phyloP scores from a whole-genome alignment of 1,140 invertebrate species.

The Metopolophium dirhodum region DNA sequence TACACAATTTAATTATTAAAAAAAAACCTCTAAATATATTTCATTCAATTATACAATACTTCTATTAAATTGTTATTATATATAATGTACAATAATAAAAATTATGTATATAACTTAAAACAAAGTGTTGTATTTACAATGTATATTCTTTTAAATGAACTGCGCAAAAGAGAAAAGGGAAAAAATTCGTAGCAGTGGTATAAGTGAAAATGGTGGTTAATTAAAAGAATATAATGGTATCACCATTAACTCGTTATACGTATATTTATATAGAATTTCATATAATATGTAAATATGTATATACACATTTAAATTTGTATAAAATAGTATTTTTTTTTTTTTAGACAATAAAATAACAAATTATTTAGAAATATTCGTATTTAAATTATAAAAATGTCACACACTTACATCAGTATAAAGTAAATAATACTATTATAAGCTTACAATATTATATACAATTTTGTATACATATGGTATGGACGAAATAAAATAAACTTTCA shows the following conservation, averaged over 20 bases:
- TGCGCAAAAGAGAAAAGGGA: slow-evolving; percentile 15
- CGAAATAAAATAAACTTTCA: background rate
- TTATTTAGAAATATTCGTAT: slow-evolving; percentile 31
- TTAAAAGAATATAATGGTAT: slow-evolving; percentile 35
- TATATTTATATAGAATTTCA: slow-evolving; percentile 20
- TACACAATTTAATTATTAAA: slow-evolving; percentile 15
- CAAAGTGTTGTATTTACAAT: slow-evolving; percentile 45
- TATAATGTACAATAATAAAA: slow-evolving; percentile 51
- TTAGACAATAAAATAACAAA: slow-evolving; percentile 49
- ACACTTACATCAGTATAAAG: slow-evolving; percentile 26
- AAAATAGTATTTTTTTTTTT: slow-evolving; percentile 40
- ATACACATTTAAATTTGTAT: slow-evolving; percentile 36
- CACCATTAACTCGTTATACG: slow-evolving; percentile 20
- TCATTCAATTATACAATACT: slow-evolving; percentile 44
- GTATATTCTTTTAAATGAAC: slow-evolving; percentile 32
- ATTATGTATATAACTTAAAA: slow-evolving; percentile 49
- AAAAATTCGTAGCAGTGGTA: slow-evolving; percentile 46
- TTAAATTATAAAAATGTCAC: slow-evolving; percentile 54
- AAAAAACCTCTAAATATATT: slow-evolving; percentile 52
- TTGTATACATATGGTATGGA: slow-evolving; percentile 37
- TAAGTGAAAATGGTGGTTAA: slow-evolving; percentile 45
- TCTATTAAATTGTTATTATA: slow-evolving; percentile 42
- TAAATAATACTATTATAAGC: slow-evolving; percentile 50
- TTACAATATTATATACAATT: slow-evolving; percentile 50
- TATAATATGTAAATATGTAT: background rate